Conservation (phyloP, 2,888 invertebrate species). For the Megamerina dolium region DNA sequence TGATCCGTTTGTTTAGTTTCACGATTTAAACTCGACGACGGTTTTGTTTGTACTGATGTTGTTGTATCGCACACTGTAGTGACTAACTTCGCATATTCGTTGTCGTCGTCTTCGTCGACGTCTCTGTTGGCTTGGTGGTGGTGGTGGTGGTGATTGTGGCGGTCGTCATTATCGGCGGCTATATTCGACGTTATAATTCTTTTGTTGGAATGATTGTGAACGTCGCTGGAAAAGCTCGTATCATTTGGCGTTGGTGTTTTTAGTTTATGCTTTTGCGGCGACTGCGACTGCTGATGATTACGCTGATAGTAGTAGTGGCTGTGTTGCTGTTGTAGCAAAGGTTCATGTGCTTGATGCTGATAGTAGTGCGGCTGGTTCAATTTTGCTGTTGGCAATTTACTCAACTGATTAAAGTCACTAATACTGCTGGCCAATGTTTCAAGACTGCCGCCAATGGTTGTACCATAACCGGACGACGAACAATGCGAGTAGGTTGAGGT, state of each 20-base stretch:
- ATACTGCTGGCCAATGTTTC: conserved; percentile 33
- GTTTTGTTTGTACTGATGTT: conserved; percentile 35
- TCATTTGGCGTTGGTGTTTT: background rate
- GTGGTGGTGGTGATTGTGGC: conserved; percentile 7
- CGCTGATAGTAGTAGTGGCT: background rate
- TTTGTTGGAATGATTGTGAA: too few relatives aligned
- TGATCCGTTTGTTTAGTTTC: conserved; percentile 21
- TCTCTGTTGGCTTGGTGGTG: conserved; percentile 13
- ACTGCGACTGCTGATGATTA: background rate
- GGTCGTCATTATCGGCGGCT: conserved; percentile 2
- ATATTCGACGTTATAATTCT: too few relatives aligned
- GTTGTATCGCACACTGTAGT: conserved; percentile 17
- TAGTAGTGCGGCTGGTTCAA: background rate
- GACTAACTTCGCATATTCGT: background rate
- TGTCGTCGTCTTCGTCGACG: conserved; percentile 5
- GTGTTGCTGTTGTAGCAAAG: conserved; percentile 4
- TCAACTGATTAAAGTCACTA: conserved; percentile 12
- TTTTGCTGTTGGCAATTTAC: conserved; percentile 15
- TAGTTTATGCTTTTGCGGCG: background rate
- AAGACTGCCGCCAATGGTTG: conserved; percentile 32
- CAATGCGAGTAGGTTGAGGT: conserved; percentile 42
- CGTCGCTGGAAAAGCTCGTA: too few relatives aligned
- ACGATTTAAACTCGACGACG: conserved; percentile 36
- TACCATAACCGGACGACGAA: conserved; percentile 41
- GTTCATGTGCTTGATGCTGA: conserved; percentile 17